Percentiles rank a stretch among this genome's conserved stretches.
These are phyloP conservation scores for Heteromormyrus szaboi DNA, from an alignment of 2,797 vertebrate species.

Conservation along the genomic window DNA sequence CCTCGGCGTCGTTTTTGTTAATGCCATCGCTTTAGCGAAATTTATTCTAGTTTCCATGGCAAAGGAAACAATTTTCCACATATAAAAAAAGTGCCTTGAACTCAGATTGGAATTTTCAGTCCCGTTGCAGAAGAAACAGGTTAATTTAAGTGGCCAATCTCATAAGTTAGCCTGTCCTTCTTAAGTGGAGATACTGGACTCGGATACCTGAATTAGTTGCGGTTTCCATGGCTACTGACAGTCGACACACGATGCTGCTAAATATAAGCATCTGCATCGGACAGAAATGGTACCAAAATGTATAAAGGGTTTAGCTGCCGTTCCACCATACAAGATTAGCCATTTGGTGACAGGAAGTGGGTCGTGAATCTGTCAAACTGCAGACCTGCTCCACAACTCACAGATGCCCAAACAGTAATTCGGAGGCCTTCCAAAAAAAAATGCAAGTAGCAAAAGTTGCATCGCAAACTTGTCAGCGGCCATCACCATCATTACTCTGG, in stretches of 20 bases:
- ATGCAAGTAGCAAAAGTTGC: neutral
- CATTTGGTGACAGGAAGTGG: neutral
- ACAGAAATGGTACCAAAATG: neutral
- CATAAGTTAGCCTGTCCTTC: conserved; percentile 54
- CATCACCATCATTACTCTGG: neutral
- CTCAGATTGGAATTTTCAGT: conserved; percentile 53
- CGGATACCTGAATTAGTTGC: conserved; percentile 41
- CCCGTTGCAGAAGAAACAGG: conserved; percentile 60
- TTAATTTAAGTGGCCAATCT: conserved; percentile 67
- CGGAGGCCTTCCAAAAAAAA: neutral
- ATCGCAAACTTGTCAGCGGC: neutral
- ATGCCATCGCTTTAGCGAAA: neutral
- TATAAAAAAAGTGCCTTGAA: conserved; percentile 37
- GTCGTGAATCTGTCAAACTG: neutral
- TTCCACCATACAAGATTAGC: neutral
- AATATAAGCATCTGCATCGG: neutral
- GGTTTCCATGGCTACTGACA: conserved; percentile 58
- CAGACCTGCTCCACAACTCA: neutral
- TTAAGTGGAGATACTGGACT: conserved; percentile 51
- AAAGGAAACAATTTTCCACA: conserved; percentile 25
- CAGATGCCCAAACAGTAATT: neutral
- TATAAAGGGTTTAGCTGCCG: neutral
- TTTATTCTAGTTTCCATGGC: neutral
- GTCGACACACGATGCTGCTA: conserved; percentile 31
- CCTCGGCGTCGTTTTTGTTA: neutral